Evolutionary conservation across 2,113 vertebrate genomes (phyloP).

Genomic region (Hemiscyllium ocellatum): DNA sequence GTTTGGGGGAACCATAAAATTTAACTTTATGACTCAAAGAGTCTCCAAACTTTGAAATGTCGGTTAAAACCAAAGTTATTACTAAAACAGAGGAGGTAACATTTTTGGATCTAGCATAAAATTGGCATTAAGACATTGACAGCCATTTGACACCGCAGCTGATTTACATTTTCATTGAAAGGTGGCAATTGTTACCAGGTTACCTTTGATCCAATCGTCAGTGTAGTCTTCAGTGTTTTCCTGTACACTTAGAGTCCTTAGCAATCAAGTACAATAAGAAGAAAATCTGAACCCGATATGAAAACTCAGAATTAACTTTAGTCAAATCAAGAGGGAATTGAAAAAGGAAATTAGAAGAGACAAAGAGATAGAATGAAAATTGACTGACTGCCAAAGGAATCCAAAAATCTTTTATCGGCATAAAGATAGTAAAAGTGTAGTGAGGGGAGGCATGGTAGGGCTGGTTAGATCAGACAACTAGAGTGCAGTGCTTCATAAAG

Average conservation of each 20-base stretch:
- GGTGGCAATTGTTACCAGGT: not conserved
- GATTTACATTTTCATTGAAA: not conserved
- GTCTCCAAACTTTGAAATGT: not conserved
- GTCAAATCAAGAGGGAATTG: not conserved
- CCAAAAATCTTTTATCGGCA: not conserved
- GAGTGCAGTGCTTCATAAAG: not conserved
- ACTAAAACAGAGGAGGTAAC: not conserved
- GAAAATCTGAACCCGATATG: not conserved
- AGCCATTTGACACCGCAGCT: not conserved
- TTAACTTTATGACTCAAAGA: not conserved
- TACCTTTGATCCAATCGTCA: too few relatives aligned
- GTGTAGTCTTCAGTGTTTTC: not conserved
- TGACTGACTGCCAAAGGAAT: not conserved
- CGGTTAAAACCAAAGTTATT: not conserved
- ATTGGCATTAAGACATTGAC: not conserved
- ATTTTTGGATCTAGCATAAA: not conserved
- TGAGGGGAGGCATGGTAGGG: not conserved
- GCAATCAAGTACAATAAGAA: not conserved
- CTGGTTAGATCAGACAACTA: not conserved
- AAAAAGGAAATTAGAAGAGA: not conserved
- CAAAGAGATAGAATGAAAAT: not conserved
- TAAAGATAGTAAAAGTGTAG: not conserved
- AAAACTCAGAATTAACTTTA: not conserved
- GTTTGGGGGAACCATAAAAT: not conserved
- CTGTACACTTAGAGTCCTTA: not conserved